Evolutionary conservation across 2,888 invertebrate genomes (phyloP), one percentile per base, ranked within the genome.

Genomic region (Cantharis flavilabris): DNA sequence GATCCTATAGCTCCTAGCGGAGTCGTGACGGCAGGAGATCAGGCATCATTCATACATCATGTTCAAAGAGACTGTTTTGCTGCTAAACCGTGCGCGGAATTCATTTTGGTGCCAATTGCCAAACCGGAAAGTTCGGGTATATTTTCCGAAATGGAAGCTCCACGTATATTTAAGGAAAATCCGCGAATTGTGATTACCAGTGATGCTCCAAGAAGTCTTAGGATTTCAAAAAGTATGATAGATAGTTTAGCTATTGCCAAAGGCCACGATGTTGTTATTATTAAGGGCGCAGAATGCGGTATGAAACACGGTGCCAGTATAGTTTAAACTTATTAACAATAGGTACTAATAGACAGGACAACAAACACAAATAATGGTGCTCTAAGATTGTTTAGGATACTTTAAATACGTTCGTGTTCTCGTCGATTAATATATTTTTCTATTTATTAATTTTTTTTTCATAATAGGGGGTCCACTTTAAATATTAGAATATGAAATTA

Each of bases 1-100:
- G 87, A 87, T 70, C 85, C 85, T 11, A 83, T 86, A 49, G 84
- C 86, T n/a, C 87, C 87, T 1, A 88, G 88, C 77, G 85, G 84
- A 2, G 87, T 87, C 1, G 88, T 87, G 3, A 88, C 88, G 1
- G 87, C 86, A n/a, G 88, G 88, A 4, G 88, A 88, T 71, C 85
- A 83, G 9, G 87, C 86, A 9, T 87, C 87, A 0, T 87, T 87
- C 80, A 86, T 88, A 70, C 86, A 88, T 73, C 86, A 87, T 80
- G 86, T 87, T 10, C 87, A 87, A 80, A 82, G 80, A 63, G 84
- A 84, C 71, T 83, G 79, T 70, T 81, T 78, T 75, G 80, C 79
- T 70, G 83, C 84, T 81, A 86, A 87, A 79, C 83, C 86, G 7
- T 83, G 83, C 26, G 86, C 85, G 9, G 88, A 88, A 73, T 86